Base-by-base conservation (phyloP, 2,113 vertebrate genomes). In the Chlorodrepanis virens region DNA sequence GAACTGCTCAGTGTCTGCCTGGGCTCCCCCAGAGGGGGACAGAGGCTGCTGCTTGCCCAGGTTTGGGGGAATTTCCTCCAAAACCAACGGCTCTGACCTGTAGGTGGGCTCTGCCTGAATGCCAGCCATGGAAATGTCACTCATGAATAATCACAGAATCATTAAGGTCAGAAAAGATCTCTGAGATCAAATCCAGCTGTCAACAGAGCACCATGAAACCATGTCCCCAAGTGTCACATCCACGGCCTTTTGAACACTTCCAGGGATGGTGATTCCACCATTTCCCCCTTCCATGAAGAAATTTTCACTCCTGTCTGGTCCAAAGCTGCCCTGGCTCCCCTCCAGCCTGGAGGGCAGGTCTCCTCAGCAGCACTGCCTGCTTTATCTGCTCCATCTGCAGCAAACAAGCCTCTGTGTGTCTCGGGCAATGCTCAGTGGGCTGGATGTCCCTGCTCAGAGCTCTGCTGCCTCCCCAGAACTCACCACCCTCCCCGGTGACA, bases 381-480 rank as follows among this genome's bases (percentile, higher is more conserved):
- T 54, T 14, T 70, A 67, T 57, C 78, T 69, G 63, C 71, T 31
- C 3, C 1, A 39, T 18, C 60, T n/a, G 64, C 84, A 67, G 79
- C 42, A 18, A 35, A 82, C 11, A 12, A 88, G 11, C 9, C 67
- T 17, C 24, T 0, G 3, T 25, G 83, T 12, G 22, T 10, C 63
- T 29, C 42, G 87, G 74, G 28, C 61, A 17, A 2, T 5, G 78
- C 89, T 60, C 81, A 23, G 69, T 0, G 17, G 47, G 78, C 45
- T 8, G 39, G 7, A 80, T 67, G 42, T 63, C 54, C 21, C 42
- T 47, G 52, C 21, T 0, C 79, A 9, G 21, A 3, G 27, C 96
- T 72, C 79, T 49, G 82, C 85, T 88, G 92, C 92, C 72, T 67
- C 14, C n/a, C 92, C 81, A 31, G 10, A 87, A 14, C 68, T 64